These are phyloP conservation scores for Hoplias malabaricus DNA, from an alignment of 2,113 vertebrate genomes.

Conservation along the genomic window DNA sequence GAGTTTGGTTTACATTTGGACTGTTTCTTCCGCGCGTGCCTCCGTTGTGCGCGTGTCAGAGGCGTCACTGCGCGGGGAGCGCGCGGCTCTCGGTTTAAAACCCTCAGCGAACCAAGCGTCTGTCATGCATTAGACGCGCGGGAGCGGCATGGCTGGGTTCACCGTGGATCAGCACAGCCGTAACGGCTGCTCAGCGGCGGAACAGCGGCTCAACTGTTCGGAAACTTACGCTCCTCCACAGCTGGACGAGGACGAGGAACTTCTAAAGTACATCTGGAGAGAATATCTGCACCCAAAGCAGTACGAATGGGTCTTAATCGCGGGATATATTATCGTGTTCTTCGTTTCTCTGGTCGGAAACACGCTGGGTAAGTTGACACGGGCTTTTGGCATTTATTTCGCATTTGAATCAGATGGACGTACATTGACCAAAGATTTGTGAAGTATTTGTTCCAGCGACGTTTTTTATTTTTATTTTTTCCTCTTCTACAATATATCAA, in stretches of 20 bases:
- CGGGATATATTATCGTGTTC: conserved; percentile 92
- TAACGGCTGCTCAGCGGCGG: conserved; percentile 74
- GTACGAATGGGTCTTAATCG: conserved; percentile 95
- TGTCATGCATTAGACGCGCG: conserved; percentile 50
- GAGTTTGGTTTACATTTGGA: too few relatives aligned
- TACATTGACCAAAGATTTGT: too few relatives aligned
- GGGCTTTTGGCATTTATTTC: too few relatives aligned
- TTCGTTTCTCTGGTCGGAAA: conserved; percentile 91
- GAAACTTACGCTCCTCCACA: conserved; percentile 66
- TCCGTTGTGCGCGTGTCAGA: conserved; percentile 2
- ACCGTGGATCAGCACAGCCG: conserved; percentile 54
- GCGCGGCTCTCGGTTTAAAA: neutral
- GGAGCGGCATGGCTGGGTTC: conserved; percentile 77
- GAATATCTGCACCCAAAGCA: conserved; percentile 94
- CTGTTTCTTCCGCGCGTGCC: too few relatives aligned
- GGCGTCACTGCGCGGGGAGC: conserved; percentile 15
- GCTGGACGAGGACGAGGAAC: conserved; percentile 88
- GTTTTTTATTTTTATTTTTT: too few relatives aligned
- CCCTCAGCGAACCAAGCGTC: neutral
- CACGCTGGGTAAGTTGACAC: conserved; percentile 85
- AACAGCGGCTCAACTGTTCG: conserved; percentile 73
- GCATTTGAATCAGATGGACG: too few relatives aligned
- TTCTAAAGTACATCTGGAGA: conserved; percentile 92
- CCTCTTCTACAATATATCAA: too few relatives aligned
- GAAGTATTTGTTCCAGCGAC: too few relatives aligned